These are phyloP conservation scores for Zosterops hypoxanthus DNA, from an alignment of 2,113 vertebrate genomes.

Conservation along the genomic window DNA sequence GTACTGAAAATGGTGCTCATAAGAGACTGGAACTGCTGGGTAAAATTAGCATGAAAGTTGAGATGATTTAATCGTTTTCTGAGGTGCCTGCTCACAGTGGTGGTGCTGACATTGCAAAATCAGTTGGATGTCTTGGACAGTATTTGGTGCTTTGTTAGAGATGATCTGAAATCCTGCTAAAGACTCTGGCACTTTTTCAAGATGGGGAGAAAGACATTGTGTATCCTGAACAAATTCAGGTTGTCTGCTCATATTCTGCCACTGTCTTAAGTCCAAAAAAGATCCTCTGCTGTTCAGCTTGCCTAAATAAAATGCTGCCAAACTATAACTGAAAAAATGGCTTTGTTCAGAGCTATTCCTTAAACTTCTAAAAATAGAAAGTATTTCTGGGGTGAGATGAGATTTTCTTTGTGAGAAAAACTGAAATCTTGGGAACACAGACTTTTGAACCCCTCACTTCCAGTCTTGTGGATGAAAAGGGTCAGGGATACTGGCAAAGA, in stretches of 20 bases:
- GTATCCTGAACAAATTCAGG: background rate
- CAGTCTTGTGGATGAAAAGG: background rate
- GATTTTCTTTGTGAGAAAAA: background rate
- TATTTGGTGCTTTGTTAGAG: background rate
- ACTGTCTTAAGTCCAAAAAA: background rate
- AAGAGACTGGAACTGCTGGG: background rate
- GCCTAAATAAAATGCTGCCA: background rate
- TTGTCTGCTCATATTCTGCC: background rate
- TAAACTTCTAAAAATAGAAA: background rate
- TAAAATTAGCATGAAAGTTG: background rate
- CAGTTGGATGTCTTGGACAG: background rate
- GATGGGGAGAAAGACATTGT: background rate
- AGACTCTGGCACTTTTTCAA: background rate
- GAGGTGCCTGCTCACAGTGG: background rate
- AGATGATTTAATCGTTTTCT: background rate
- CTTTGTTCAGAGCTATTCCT: background rate
- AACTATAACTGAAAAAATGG: background rate
- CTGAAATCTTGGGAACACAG: background rate
- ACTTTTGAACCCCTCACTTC: background rate
- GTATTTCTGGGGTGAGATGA: background rate
- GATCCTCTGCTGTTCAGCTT: background rate
- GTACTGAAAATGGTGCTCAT: background rate
- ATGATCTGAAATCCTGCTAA: background rate
- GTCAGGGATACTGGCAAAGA: background rate
- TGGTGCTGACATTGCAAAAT: background rate